These are phyloP conservation scores for Hypomecis punctinalis DNA, from an alignment of 2,888 invertebrate species.

Conservation along the genomic window DNA sequence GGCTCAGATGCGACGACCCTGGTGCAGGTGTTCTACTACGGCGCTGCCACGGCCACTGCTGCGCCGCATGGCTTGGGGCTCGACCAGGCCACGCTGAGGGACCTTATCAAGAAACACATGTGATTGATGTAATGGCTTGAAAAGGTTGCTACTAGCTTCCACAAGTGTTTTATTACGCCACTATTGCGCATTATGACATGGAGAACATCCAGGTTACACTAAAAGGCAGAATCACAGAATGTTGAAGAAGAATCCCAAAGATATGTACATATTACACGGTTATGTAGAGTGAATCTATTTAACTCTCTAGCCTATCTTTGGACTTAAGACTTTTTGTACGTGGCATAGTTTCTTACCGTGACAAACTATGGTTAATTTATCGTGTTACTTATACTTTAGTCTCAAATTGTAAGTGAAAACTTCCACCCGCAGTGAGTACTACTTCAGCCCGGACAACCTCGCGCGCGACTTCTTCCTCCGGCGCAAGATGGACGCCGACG, in stretches of 20 bases:
- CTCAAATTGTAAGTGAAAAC: background rate
- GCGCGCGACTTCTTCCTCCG: conserved; percentile 98
- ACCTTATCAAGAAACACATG: background rate
- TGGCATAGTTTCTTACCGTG: no score
- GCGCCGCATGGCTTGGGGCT: conserved; percentile 81
- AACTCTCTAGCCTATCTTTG: no score
- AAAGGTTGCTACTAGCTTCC: background rate
- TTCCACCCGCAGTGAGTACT: conserved; percentile 93
- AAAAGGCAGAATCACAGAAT: no score
- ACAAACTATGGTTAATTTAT: no score
- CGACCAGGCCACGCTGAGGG: conserved; percentile 49
- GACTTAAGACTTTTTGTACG: no score
- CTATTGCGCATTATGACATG: no score
- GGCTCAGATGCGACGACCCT: no score
- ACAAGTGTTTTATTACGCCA: no score
- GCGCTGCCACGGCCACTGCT: conserved; percentile 77
- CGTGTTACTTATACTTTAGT: background rate
- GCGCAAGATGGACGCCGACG: conserved; percentile 97
- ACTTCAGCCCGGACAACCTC: conserved; percentile 98
- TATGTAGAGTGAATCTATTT: no score
- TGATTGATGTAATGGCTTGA: background rate
- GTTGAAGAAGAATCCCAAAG: no score
- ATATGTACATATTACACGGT: no score
- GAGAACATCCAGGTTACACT: background rate
- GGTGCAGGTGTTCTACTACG: conserved; percentile 86